Evolutionary conservation across 2,797 vertebrate species (phyloP), one percentile per base, ranked within the genome.

Genomic region (Octomys mimax): DNA sequence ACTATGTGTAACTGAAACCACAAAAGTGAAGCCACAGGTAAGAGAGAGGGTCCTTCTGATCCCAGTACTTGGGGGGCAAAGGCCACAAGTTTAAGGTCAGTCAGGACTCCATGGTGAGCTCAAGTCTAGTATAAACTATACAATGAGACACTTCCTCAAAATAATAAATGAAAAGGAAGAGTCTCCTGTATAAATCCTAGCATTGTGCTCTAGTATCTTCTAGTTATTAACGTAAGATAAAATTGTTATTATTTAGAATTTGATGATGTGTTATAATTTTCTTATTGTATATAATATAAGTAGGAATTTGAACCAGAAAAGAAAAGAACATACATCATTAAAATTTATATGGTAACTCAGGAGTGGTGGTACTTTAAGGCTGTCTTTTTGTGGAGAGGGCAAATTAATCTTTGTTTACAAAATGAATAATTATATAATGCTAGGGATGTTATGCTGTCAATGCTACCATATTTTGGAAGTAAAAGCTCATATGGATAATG

Each of bases 261-360:
- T 94, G 31, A 70, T 42, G 3, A 22, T 61, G 7, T 28, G 84
- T 95, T 36, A 73, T 87, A 64, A 87, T 91, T 89, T 75, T 31
- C 2, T 75, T 78, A 9, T 54, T 21, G 66, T 84, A 33, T 8
- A 92, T 39, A 16, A 39, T 61, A 3, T 0, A 46, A 73, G 9
- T 31, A 93, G 12, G 4, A 73, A 54, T 90, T 26, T 46, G 10
- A 90, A 33, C 4, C 42, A 83, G 49, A 66, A 64, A 46, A 39
- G 4, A 0, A 68, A 75, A 66, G 11, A 92, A 36, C 82, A 68
- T 18, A 9, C 3, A 78, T 36, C 49, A 52, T 6, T 73, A 64
- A 26, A 19, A 21, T 83, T 95, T 75, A 64, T 2, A 33, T 68
- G 8, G 24, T 80, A 42, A 61, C 18, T 87, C 59, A 80, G 70